Evolutionary conservation across 2,113 vertebrate species (phyloP), one percentile per base, ranked within the genome.

Genomic region (Hiodon alosoides): DNA sequence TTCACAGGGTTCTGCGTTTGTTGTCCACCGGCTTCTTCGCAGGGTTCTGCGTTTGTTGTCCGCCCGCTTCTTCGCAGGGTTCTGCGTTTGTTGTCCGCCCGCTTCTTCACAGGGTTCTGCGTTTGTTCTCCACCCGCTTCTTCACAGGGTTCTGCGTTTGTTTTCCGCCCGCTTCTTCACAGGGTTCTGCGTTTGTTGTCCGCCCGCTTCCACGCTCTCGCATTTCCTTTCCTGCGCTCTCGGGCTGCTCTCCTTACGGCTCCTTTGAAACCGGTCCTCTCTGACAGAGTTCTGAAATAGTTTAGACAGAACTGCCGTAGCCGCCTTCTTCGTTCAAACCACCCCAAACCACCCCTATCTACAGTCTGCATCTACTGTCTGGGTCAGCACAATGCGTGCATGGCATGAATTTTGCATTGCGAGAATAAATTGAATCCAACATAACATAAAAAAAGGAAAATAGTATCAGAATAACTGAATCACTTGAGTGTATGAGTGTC

Each of bases 271-370:
- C 64, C 46, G 50, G 61, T 65, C 2, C 17, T 51, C 65, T 60
- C 16, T 73, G 48, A 65, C 60, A 50, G 16, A 65, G 72, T 10
- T 48, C 72, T 65, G 72, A 50, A 73, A 73, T 65, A 64, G 65
- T 16, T 66, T 51, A 53, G 67, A 69, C 47, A 69, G 67, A 53
- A 69, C 50, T 51, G 67, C 13, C 4, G 53, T n/a, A 50, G 50
- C 7, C 5, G 11, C n/a, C 50, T 53, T 52, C 67, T 69, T 5
- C 51, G 16, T 6, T 69, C 51, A 53, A 16, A 53, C 67, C 51
- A 53, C 51, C 67, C 51, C 50, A 48, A 51, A n/a, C n/a, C n/a
- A n/a, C n/a, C 7, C 52, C 50, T 17, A 10, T 17, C 50, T 52
- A 8, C 51, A 53, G 67, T 7, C 50, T 69, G 50, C 52, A 54